Base-by-base conservation (phyloP, 1,140 invertebrate genomes). In the Lepidurus arcticus region DNA sequence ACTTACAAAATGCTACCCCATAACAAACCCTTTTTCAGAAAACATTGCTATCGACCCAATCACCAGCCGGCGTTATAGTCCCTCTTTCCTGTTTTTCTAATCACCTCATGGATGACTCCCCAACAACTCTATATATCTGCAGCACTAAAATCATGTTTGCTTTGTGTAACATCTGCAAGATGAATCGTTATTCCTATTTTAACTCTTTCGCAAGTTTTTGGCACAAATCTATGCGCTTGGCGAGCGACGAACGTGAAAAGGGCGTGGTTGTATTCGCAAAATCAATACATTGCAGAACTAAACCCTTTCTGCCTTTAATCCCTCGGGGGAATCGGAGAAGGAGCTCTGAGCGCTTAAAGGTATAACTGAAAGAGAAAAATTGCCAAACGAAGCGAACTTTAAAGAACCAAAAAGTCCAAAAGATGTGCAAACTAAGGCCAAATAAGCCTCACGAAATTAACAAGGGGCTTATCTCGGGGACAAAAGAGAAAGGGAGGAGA, bases 231-330 rank as follows among this genome's bases (percentile, higher is more conserved):
- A 13, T 65, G 5, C 53, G 16, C 53, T 65, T 21, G 13, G 16
- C 53, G 16, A 13, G 6, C 21, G 53, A 13, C 53, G 21, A 65
- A 65, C 7, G 53, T 65, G 53, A 65, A 11, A 21, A 16, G 21
- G 53, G 53, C 53, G 53, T 65, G 53, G 53, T 7, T 65, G 16
- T 65, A 65, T 65, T 65, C 13, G 53, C 9, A 13, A 65, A 65
- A 65, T 65, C 53, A 65, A 65, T 65, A 65, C 53, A 65, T 65
- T 65, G 53, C 53, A 65, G n/a, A 65, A 65, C 53, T n/a, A 13
- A 65, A 0, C 53, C 53, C 53, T 65, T 65, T 21, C 53, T 65
- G 13, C 13, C 13, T 21, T 16, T 13, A 0, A 21, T 0, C 53
- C 3, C 13, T 21, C 16, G 6, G 13, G 53, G 53, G 21, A 13